Evolutionary conservation across 2,888 invertebrate species (phyloP), one percentile per base, ranked within the genome.

Genomic region (Vannuccia rotundouncinata): DNA sequence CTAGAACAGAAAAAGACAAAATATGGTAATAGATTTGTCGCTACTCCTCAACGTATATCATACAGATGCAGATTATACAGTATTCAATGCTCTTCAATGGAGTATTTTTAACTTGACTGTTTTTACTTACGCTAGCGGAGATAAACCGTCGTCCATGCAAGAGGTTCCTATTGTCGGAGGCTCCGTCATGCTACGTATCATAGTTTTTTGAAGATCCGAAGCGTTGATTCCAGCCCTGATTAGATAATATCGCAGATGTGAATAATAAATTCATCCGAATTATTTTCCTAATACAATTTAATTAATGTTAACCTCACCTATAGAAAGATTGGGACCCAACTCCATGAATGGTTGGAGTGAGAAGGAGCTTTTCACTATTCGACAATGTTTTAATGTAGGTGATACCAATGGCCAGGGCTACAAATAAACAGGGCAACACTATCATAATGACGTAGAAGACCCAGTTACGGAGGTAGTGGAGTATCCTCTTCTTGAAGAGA

Each of bases 391-490:
- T 45, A 22, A 66, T 66, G 66, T 13, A 22, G 66, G 22, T 66
- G 28, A 87, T 84, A 0, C 85, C 88, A 83, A 87, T 85, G 22
- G 87, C 87, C 22, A 86, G 81, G 5, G 86, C 84, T 29, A 89
- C 85, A 80, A 88, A 85, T 0, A 87, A 1, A 74, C 86, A 83
- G 0, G 89, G 89, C 74, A 89, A 83, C n/a, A 88, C 29, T 10
- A 89, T 80, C 27, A 85, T 83, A 0, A 86, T 84, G 28, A 87
- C n/a, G 30, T 85, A 83, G 80, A 85, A 84, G 31, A 85, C 83
- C 86, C 86, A 86, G 83, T 87, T 85, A 29, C 87, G 83, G 0
- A 84, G 83, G 80, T 86, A 86, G 83, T 89, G 88, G 81, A 86
- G 85, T 80, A 85, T 85, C 0, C 89, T 84, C 82, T 89, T 89